Percentiles rank a stretch among this genome's conserved stretches.
Conservation (phyloP, 2,113 vertebrate genomes). For the Ammodramus savannarum region DNA sequence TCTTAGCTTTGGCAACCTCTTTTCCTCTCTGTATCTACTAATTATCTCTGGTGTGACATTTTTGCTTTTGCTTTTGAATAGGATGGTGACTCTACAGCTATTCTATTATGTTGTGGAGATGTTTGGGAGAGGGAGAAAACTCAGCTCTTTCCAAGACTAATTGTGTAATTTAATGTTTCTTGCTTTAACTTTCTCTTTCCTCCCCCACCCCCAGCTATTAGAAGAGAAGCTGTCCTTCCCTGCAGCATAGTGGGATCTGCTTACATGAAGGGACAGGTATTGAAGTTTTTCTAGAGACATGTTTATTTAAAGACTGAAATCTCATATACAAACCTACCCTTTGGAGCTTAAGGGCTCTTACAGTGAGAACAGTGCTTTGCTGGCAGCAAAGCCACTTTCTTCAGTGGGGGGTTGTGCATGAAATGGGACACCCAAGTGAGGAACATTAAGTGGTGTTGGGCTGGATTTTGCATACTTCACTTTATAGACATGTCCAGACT, state of each 20-base stretch:
- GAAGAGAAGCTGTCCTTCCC: neutral
- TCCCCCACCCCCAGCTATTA: neutral
- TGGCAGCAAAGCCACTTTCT: neutral
- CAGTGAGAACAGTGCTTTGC: neutral
- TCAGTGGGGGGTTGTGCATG: neutral
- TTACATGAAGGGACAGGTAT: slow-evolving; percentile 21
- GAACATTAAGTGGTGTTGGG: neutral
- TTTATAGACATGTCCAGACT: slow-evolving; percentile 48
- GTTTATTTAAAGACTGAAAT: slow-evolving; percentile 49
- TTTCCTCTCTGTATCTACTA: neutral
- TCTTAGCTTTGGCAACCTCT: neutral
- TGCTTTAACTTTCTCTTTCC: neutral
- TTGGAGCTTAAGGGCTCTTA: slow-evolving; percentile 4
- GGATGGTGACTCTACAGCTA: neutral
- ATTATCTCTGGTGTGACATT: neutral
- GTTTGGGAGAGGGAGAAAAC: neutral
- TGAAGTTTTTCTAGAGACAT: neutral
- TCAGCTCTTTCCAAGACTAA: neutral
- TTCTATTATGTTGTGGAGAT: neutral
- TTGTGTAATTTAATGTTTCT: neutral
- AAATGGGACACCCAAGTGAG: neutral
- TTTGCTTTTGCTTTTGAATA: neutral
- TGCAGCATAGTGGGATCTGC: neutral
- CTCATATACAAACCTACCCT: neutral
- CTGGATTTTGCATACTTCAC: slow-evolving; percentile 36